Base-by-base conservation (phyloP, 2,888 invertebrate species). In the Drosophila multiciliata region DNA sequence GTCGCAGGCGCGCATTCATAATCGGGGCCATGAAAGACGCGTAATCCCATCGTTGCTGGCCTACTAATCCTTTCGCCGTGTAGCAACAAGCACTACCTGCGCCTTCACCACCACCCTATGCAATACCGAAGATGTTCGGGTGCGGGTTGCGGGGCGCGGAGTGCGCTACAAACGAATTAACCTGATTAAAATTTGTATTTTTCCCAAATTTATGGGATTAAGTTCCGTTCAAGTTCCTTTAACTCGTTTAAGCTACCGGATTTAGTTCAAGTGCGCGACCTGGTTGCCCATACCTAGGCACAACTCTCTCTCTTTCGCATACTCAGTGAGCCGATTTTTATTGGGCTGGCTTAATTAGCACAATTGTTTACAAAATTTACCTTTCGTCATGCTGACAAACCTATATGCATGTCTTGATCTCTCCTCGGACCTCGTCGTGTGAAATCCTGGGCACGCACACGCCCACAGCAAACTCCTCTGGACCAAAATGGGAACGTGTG, bases 201-300 rank as follows among this genome's bases (percentile, higher is more conserved):
- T 91, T 85, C 80, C 83, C 82, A 91, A 88, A 89, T 91, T 90
- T 86, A 89, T 89, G 83, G 87, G 80, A 83, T 89, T 91, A 89
- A 90, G 90, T 91, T 91, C 85, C 85, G 90, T 89, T 84, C 82
- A 83, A 88, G 91, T 90, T 88, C 80, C 83, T 90, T 91, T 91
- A 91, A 91, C 91, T 91, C 91, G 87, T 91, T 91, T 90, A 85
- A 88, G 90, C 91, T 91, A 91, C 90, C 88, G 91, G 90, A 90
- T 90, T 91, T 87, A 81, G 80, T 83, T 85, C 80, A 89, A 85
- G 83, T 83, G 80, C 71, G 70, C 60, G 62, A 63, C 66, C 55
- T 50, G 57, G 26, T 38, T 29, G 36, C 8, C 17, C 35, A 6
- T 54, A 54, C 35, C 36, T 29, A 35, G 35, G 0, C 11, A 53